Evolutionary conservation across 2,113 vertebrate species (phyloP), one percentile per base, ranked within the genome.

Genomic region (Hyaena hyaena): DNA sequence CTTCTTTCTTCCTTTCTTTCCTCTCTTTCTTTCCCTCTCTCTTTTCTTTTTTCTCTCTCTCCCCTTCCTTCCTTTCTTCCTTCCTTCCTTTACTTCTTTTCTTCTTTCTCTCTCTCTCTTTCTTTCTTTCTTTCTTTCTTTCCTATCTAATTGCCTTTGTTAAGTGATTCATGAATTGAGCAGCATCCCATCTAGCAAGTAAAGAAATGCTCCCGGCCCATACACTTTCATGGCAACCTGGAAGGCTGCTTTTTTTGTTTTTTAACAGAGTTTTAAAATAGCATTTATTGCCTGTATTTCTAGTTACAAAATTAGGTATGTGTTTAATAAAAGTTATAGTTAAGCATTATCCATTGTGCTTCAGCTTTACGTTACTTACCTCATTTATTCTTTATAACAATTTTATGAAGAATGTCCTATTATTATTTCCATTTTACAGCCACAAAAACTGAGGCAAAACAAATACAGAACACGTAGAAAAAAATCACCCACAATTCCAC

Each of bases 291-390:
- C 39, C 63, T 63, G 19, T 35, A 12, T 80, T 65, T 68, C 19
- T 90, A 53, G 65, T 84, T 88, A 76, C 4, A 69, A 63, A 95
- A 71, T 92, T 53, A 97, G 35, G 35, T 76, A 33, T 63, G n/a
- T 48, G 31, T 33, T 7, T 66, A 80, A 50, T 23, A 50, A 88
- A 77, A 35, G 80, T 24, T 43, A 31, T 19, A 86, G 76, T 68
- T 45, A 81, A 89, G 23, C 53, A 69, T 63, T 69, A 55, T 77
- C 39, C 85, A 58, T 3, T 66, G n/a, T 76, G 73, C 73, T 76
- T 48, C 73, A 76, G 26, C 43, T 76, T 76, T 76, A 48, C 19
- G 15, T 39, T 39, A 39, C 39, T 39, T 39, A 39, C 39, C 24
- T 90, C 16, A 17, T 45, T 96, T 79, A 58, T 35, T 61, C 48